phyloP scores from a whole-genome alignment of 64 coral and sea anemone species.

The Astreopora myriophthalma region DNA sequence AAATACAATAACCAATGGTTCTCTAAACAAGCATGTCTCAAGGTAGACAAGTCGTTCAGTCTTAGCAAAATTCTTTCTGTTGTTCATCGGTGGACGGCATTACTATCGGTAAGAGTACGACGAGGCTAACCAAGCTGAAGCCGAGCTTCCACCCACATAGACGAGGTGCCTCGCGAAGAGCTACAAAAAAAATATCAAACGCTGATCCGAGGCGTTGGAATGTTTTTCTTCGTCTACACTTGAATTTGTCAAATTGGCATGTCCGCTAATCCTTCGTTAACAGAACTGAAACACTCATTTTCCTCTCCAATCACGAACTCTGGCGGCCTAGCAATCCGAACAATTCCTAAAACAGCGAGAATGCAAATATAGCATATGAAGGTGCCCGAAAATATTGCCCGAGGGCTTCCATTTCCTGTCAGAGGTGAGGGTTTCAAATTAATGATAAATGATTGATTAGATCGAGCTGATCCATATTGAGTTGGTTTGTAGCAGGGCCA shows the following conservation, averaged over 20 bases:
- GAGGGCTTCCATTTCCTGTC: not conserved
- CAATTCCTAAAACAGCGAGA: not conserved
- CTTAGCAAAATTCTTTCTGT: too few relatives aligned
- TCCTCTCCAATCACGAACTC: not conserved
- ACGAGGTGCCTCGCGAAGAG: not conserved
- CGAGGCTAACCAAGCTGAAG: too few relatives aligned
- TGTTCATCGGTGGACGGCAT: too few relatives aligned
- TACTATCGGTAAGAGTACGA: too few relatives aligned
- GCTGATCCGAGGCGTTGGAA: not conserved
- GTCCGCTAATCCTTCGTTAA: not conserved
- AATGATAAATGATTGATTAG: not conserved
- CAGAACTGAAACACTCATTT: not conserved
- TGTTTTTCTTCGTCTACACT: not conserved
- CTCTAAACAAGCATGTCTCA: too few relatives aligned
- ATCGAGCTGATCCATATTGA: not conserved
- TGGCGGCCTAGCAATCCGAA: not conserved
- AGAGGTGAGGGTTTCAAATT: not conserved
- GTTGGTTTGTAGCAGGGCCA: too few relatives aligned
- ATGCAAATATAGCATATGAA: not conserved
- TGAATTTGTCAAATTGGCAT: slow-evolving; percentile 8
- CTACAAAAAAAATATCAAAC: not conserved
- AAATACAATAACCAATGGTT: too few relatives aligned
- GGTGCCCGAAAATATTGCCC: not conserved
- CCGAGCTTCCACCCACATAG: too few relatives aligned
- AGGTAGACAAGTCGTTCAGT: too few relatives aligned